Base-by-base conservation (phyloP, 2,113 vertebrate species). In the Neotragus moschatus region DNA sequence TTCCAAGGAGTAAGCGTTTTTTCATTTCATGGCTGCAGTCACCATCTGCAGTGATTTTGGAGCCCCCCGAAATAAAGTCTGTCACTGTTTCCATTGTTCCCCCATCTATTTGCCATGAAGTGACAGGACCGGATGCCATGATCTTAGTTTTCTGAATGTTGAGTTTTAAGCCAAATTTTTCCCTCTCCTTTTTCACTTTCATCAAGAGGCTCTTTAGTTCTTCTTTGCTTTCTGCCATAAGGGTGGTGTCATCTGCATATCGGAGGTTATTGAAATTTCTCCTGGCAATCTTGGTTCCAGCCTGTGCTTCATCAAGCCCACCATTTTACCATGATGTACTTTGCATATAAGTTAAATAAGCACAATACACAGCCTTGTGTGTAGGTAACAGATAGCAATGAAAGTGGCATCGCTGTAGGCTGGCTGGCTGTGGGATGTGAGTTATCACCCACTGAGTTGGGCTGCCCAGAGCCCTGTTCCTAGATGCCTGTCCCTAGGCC, bases 331-430 rank as follows among this genome's bases (percentile, higher is more conserved):
- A 70, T 23, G n/a, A 70, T 39, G 33, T 36, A 36, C 63, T 36
- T 17, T 66, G 19, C 66, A 39, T 66, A n/a, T 10, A 36, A 70
- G n/a, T 70, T 70, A 70, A 23, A 70, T 39, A 39, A 70, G 19
- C 19, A 70, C 66, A 70, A 39, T 39, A 39, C 23, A 23, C 19
- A 39, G 66, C 66, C 66, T 70, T 70, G 63, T 13, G 26, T 60
- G 36, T 55, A 66, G n/a, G 56, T 51, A 58, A 51, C 7, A 47
- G 2, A 2, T 16, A 10, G 10, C 10, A 39, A 43, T 13, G 39
- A 13, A 66, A 9, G 16, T 5, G 1, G 61, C 6, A 5, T 5
- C 6, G 0, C 4, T 88, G 23, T 5, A n/a, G 4, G 11, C 43
- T 36, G 39, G 33, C 25, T n/a, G 7, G 43, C 26, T n/a, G 0